Evolutionary conservation across 2,113 vertebrate species (phyloP), one percentile per base, ranked within the genome.

Genomic region (Oxyura jamaicensis): DNA sequence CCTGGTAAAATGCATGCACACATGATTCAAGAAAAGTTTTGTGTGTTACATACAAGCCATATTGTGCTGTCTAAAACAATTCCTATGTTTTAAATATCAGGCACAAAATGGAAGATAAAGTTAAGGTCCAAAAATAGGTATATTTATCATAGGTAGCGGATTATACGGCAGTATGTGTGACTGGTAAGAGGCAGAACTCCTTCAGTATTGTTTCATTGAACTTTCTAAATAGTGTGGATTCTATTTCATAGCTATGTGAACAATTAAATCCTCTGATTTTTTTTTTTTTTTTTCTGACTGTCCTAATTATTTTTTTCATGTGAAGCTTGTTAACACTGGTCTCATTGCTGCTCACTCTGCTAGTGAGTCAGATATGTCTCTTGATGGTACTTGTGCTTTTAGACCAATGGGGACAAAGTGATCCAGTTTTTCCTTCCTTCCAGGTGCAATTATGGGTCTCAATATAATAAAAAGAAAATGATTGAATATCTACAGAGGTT

Each of bases 371-470:
- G 94, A 48, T 95, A 48, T 71, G 92, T 96, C 96, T 98, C 95
- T 83, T 96, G 92, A 93, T 97, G 95, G 88, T 92, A 91, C 35
- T 93, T 96, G 92, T 71, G 92, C 84, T 97, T 97, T 97, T 93
- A 96, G 96, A 96, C 83, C 95, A 93, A 68, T 95, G 91, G 97
- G 97, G 93, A 97, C 97, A 94, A 86, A 48, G 76, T 96, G 96
- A 96, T 98, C 96, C 97, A 97, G 91, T 98, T 97, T 96, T 97
- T 97, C 46, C 91, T 97, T 90, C 91, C 85, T 98, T 97, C 93
- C 91, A 96, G 88, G 95, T 97, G 88, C 96, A 97, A 91, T 97
- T 92, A 83, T 94, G 92, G 59, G 82, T 95, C 97, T 97, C 88
- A 90, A 65, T 93, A 79, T 91, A 97, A 95, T 95, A 97, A 96